Conservation (phyloP, 2,888 invertebrate genomes). For the Cryptophagus acutangulus region DNA sequence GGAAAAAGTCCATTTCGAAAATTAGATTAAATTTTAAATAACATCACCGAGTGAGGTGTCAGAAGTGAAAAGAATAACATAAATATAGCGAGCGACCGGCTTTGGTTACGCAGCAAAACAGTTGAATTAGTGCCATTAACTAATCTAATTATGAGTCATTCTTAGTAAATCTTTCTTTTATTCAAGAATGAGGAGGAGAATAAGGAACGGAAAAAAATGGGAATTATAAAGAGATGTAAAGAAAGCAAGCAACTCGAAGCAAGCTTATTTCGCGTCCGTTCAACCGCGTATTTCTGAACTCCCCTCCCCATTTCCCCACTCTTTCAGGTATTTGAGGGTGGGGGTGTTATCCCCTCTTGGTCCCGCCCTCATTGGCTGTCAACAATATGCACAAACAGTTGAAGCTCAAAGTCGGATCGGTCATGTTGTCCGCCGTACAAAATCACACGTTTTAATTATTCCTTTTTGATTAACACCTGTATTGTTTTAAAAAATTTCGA, state of each 20-base stretch:
- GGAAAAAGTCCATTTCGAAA: too few species aligned
- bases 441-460: slow-evolving; percentile 42
- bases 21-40: too few species aligned
- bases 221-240: too few species aligned
- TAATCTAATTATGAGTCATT: background rate
- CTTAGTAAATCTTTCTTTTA: background rate
- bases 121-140: too few species aligned
- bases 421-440: slow-evolving; percentile 47
- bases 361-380: slow-evolving; percentile 49
- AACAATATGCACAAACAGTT: slow-evolving; percentile 49
- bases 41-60: too few species aligned
- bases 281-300: slow-evolving; percentile 42
- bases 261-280: slow-evolving; percentile 47
- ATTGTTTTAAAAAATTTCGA: too few species aligned
- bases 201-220: too few species aligned
- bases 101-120: too few species aligned
- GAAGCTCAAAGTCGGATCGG: slow-evolving; percentile 47
- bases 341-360: slow-evolving; percentile 46
- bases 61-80: too few species aligned
- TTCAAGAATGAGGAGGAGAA: too few species aligned
- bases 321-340: slow-evolving; percentile 42
- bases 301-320: slow-evolving; percentile 39
- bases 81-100: too few species aligned
- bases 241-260: slow-evolving; percentile 41
- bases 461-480: slow-evolving; percentile 33